Conservation (phyloP, 2,888 invertebrate genomes). For the Deilephila elpenor region DNA sequence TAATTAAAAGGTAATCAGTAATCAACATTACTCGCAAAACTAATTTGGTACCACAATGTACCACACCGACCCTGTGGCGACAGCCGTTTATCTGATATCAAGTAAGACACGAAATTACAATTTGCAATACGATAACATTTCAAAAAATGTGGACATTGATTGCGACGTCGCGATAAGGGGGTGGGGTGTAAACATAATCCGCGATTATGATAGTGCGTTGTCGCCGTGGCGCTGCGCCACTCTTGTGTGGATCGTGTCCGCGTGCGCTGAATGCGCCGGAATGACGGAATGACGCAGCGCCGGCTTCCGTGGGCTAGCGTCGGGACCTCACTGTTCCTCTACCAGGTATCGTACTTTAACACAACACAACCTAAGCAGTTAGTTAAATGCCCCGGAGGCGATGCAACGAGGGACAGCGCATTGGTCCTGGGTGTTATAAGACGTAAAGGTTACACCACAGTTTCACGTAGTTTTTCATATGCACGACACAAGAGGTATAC, state of each 20-base stretch:
- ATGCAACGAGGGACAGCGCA: too few species aligned
- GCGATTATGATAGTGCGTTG: conserved; percentile 27
- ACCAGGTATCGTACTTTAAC: conserved; percentile 24
- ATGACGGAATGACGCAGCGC: conserved; percentile 16
- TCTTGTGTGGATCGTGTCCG: not conserved
- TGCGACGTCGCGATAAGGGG: conserved; percentile 11
- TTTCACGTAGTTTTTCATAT: too few species aligned
- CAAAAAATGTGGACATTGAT: not conserved
- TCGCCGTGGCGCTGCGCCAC: not conserved
- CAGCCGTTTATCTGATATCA: not conserved
- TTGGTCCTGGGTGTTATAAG: too few species aligned
- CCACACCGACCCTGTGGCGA: too few species aligned
- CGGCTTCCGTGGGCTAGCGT: conserved; percentile 4
- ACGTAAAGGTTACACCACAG: too few species aligned
- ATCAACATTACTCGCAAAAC: not conserved
- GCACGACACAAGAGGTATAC: too few species aligned
- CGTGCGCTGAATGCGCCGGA: not conserved
- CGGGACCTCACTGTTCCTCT: conserved; percentile 26
- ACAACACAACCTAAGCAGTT: too few species aligned
- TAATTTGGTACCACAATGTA: not conserved
- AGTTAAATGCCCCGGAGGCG: too few species aligned
- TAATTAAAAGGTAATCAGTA: too few species aligned
- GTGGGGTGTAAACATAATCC: conserved; percentile 27
- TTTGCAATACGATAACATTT: conserved; percentile 9
- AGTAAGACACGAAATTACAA: conserved; percentile 11